Conservation (phyloP, 2,113 vertebrate genomes). For the Phodopus roborovskii region DNA sequence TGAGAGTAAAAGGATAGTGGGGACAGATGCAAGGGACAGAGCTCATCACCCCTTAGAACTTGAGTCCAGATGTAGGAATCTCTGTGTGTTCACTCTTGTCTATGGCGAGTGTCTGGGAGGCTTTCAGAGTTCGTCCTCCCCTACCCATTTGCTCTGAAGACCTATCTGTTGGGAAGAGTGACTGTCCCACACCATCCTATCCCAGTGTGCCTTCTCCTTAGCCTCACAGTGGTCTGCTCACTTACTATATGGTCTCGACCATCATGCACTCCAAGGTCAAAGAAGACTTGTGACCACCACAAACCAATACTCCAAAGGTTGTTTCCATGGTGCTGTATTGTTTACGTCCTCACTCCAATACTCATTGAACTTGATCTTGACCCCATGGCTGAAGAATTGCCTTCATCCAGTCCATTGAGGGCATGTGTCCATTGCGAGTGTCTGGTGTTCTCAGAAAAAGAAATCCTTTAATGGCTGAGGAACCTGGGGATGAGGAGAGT, state of each 20-base stretch:
- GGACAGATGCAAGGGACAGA: too few relatives aligned
- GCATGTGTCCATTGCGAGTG: background rate
- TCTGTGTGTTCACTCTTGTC: background rate
- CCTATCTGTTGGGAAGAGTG: rapidly evolving
- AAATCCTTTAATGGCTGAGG: conserved; percentile 75
- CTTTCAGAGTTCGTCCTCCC: background rate
- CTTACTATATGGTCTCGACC: rapidly evolving
- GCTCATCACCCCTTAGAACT: background rate
- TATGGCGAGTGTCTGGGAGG: background rate
- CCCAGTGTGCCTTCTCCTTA: background rate
- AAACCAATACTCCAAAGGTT: background rate
- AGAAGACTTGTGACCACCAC: background rate
- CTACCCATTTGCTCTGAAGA: background rate
- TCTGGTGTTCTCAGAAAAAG: conserved; percentile 58
- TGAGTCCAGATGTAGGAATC: background rate
- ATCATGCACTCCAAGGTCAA: rapidly evolving
- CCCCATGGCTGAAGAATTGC: background rate
- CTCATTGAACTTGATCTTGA: background rate
- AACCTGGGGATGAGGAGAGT: conserved; percentile 44
- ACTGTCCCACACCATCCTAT: background rate
- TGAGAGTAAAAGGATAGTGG: background rate
- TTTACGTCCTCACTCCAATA: background rate
- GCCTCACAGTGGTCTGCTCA: background rate
- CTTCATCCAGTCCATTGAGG: background rate
- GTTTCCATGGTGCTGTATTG: conserved; percentile 36